phyloP scores from a whole-genome alignment of 2,113 vertebrate species.

The Stegastes partitus region DNA sequence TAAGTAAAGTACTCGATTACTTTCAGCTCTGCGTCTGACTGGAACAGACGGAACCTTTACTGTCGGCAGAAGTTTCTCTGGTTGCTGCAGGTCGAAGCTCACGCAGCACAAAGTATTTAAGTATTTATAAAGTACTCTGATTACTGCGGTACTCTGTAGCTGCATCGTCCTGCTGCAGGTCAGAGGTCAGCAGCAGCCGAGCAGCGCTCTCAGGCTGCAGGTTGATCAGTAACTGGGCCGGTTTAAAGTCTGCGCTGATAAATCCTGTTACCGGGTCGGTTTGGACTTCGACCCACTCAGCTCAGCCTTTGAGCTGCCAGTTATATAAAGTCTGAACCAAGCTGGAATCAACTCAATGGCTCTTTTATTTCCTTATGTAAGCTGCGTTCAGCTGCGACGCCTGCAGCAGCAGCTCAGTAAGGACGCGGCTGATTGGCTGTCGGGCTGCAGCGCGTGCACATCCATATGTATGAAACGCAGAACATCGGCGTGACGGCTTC shows the following conservation, averaged over 20 bases:
- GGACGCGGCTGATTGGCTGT: conserved; percentile 45
- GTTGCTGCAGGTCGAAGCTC: too few relatives aligned
- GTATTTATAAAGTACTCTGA: too few relatives aligned
- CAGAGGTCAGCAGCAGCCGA: conserved; percentile 34
- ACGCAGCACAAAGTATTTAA: too few relatives aligned
- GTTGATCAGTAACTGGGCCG: conserved; percentile 81
- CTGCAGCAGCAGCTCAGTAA: conserved; percentile 46
- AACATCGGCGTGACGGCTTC: too few relatives aligned
- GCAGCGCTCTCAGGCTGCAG: conserved; percentile 30
- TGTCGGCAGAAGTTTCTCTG: too few relatives aligned
- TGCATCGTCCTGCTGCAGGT: conserved; percentile 5
- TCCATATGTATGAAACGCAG: conserved; percentile 1
- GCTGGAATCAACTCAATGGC: conserved; percentile 33
- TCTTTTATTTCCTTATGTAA: conserved; percentile 76
- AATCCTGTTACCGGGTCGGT: conserved; percentile 68
- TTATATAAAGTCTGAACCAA: conserved; percentile 75
- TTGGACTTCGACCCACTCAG: conserved; percentile 72
- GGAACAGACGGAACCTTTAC: too few relatives aligned
- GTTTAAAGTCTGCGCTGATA: conserved; percentile 80
- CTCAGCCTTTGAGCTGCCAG: conserved; percentile 51
- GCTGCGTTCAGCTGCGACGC: conserved; percentile 14
- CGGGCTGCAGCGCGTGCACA: neutral
- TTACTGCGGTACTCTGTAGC: too few relatives aligned
- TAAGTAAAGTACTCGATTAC: too few relatives aligned
- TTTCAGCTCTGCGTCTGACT: too few relatives aligned